Conservation (phyloP, 1,140 invertebrate species). For the Drosophila kurseongensis region DNA sequence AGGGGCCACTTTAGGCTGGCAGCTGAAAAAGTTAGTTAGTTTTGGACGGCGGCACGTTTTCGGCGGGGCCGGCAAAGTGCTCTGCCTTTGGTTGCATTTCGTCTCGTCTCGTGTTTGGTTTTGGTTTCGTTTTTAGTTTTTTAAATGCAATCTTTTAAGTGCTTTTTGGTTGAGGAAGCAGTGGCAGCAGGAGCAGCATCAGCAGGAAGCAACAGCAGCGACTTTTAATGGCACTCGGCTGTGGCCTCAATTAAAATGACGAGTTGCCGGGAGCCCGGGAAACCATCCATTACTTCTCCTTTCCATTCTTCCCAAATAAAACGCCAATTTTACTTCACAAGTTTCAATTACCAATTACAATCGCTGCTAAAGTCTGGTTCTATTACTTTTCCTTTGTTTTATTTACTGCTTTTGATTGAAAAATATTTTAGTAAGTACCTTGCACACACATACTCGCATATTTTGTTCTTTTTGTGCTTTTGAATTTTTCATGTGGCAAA, state of each 20-base stretch:
- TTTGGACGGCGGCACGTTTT: slow-evolving; percentile 21
- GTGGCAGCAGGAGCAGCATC: slow-evolving; percentile 16
- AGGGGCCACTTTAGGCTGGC: slow-evolving; percentile 47
- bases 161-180: slow-evolving; percentile 67
- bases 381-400: slow-evolving; percentile 36
- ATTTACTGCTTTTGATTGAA: slow-evolving; percentile 46
- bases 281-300: not conserved
- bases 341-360: slow-evolving; percentile 55
- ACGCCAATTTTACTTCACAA: slow-evolving; percentile 47
- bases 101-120: slow-evolving; percentile 62
- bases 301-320: slow-evolving; percentile 22
- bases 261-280: slow-evolving; percentile 18
- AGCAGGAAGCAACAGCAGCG: slow-evolving; percentile 45
- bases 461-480: slow-evolving; percentile 37
- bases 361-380: slow-evolving; percentile 16
- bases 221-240: slow-evolving; percentile 67
- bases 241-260: slow-evolving; percentile 60
- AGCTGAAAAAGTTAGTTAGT: slow-evolving; percentile 62
- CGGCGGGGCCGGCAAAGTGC: slow-evolving; percentile 35
- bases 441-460: no score
- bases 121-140: slow-evolving; percentile 61
- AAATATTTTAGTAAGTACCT: slow-evolving; percentile 39
- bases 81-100: slow-evolving; percentile 36
- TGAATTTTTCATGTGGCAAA: slow-evolving; percentile 58
- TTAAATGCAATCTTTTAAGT: slow-evolving; percentile 76